phyloP scores from a whole-genome alignment of 2,888 invertebrate species.

The Drosophila anceps region DNA sequence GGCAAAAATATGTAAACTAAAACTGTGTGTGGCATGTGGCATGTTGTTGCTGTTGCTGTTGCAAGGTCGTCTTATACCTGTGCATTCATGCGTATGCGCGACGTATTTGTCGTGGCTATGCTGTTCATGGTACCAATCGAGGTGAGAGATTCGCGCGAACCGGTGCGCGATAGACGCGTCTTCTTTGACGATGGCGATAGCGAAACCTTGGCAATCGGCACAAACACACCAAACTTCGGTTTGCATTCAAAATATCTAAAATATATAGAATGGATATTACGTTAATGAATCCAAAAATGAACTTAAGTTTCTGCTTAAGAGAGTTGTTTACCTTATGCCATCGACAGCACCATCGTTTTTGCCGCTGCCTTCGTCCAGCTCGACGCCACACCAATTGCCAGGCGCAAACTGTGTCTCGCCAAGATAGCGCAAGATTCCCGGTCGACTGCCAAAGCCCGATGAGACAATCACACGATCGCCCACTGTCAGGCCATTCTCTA shows the following conservation, averaged over 20 bases:
- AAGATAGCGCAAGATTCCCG: slow-evolving; percentile 93
- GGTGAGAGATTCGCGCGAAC: slow-evolving; percentile 94
- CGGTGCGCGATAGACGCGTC: slow-evolving; percentile 89
- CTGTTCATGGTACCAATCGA: slow-evolving; percentile 88
- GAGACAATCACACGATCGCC: slow-evolving; percentile 97
- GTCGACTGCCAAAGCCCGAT: slow-evolving; percentile 94
- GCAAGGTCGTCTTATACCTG: slow-evolving; percentile 79
- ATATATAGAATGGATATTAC: background rate
- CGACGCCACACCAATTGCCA: slow-evolving; percentile 98
- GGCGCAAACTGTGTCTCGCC: slow-evolving; percentile 96
- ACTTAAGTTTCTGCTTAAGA: background rate
- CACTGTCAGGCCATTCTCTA: slow-evolving; percentile 89
- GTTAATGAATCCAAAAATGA: background rate
- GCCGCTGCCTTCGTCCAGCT: slow-evolving; percentile 96
- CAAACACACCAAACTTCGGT: slow-evolving; percentile 96
- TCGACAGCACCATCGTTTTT: slow-evolving; percentile 98
- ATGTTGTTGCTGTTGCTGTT: slow-evolving; percentile 8
- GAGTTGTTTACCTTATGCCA: slow-evolving; percentile 90
- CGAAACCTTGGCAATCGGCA: slow-evolving; percentile 95
- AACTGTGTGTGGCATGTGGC: slow-evolving; percentile 26
- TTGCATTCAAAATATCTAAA: slow-evolving; percentile 96
- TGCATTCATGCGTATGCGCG: slow-evolving; percentile 85
- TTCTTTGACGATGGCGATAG: slow-evolving; percentile 91
- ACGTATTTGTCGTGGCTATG: slow-evolving; percentile 86
- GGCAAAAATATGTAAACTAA: slow-evolving; percentile 17